Evolutionary conservation across 2,888 invertebrate genomes (phyloP), one percentile per base, ranked within the genome.

Genomic region (Fragum whitleyi): DNA sequence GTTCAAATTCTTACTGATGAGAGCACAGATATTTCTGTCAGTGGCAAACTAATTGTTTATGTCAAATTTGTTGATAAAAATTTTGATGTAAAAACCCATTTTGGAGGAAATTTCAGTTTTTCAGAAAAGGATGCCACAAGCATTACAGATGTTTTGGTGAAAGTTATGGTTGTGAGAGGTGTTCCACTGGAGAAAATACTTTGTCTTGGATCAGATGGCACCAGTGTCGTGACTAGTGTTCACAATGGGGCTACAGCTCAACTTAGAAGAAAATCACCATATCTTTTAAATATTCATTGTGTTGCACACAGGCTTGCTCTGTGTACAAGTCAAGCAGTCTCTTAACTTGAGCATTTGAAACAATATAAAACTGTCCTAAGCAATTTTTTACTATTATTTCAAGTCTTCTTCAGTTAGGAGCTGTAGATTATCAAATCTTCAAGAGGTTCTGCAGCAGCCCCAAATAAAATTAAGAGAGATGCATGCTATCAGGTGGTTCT

Each of bases 401-500:
- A 76, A 76, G 51, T 26, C n/a, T 9, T 76, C 76, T 19, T 59
- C 76, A 23, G 51, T 70, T 1, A 26, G 57, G 2, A 42, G 57
- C n/a, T 39, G 28, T 28, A 28, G 57, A 21, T 55, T 75, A 14
- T 32, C n/a, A 9, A 36, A 65, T 16, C 51, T 78, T n/a, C 72
- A 74, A 39, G 29, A 68, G 3, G 19, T 78, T 21, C 47, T 78
- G 11, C 59, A 78, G 9, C 42, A 36, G 55, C 71, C 55, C 28
- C 55, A 77, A 55, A 28, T 77, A 9, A 72, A 77, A 47, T 28
- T 72, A 16, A 72, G 29, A 67, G 77, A 77, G 57, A 53, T 77
- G 69, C 77, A 77, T 55, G 67, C 62, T 28, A 72, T 72, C 5
- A 62, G 72, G 39, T 77, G 77, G 57, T 62, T 77, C 39, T 68